A percentile compares a stretch with the other conserved stretches of the same genome.
These are phyloP conservation scores for Podocnemis expansa DNA, from an alignment of 2,113 vertebrate genomes.

Conservation along the genomic window DNA sequence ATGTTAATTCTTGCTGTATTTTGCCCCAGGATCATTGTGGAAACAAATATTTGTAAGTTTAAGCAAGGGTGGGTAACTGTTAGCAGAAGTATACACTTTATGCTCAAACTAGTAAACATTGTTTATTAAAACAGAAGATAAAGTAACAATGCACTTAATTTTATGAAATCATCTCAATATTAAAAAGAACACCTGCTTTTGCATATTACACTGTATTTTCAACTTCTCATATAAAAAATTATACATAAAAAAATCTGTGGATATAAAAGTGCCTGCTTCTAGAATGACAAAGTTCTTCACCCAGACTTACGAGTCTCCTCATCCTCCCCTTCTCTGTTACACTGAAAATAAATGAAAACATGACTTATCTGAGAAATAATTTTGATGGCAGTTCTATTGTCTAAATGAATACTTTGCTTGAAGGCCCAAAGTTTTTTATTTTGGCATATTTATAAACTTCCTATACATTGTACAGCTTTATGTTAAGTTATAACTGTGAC, in stretches of 20 bases:
- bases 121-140: conserved; percentile 29
- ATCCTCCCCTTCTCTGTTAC: neutral
- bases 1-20: conserved; percentile 65
- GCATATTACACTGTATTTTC: neutral
- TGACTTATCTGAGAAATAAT: neutral
- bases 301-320: neutral
- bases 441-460: neutral
- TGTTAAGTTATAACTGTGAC: neutral
- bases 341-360: neutral
- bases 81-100: conserved; percentile 45
- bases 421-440: neutral
- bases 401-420: neutral
- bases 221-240: neutral
- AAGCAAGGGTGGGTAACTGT: conserved; percentile 46
- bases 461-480: neutral
- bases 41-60: conserved; percentile 68
- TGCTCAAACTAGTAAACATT: conserved; percentile 7
- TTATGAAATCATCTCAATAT: neutral
- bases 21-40: conserved; percentile 64
- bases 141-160: neutral
- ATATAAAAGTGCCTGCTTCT: neutral
- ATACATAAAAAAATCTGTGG: neutral
- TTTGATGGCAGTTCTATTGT: neutral
- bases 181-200: neutral
- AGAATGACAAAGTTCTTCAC: neutral